Evolutionary conservation across 1,140 invertebrate species (phyloP).

Genomic region (Periplaneta americana): DNA sequence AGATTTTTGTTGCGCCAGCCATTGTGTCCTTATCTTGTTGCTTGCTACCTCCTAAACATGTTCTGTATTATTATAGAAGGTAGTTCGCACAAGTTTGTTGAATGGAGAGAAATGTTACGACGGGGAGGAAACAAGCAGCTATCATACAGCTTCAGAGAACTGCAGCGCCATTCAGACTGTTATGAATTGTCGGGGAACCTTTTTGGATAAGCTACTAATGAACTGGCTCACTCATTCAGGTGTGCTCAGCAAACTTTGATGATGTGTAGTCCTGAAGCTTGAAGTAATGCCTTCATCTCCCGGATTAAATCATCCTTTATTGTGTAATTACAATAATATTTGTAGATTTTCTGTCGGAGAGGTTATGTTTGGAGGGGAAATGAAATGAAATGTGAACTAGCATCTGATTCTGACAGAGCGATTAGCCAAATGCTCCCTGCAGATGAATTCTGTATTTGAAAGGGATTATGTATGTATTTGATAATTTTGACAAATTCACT

Average conservation of each 20-base stretch:
- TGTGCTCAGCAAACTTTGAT: too few species aligned
- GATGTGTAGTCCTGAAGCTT: too few species aligned
- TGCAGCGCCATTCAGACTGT: too few species aligned
- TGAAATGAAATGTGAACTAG: not conserved
- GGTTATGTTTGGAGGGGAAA: not conserved
- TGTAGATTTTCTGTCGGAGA: not conserved
- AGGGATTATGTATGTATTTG: too few species aligned
- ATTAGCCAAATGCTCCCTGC: not conserved
- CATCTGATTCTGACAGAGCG: not conserved
- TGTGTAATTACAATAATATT: too few species aligned
- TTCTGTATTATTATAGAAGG: not conserved
- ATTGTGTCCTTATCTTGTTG: not conserved
- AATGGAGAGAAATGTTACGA: not conserved
- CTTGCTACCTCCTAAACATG: not conserved
- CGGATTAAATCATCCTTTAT: too few species aligned
- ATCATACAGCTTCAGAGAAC: too few species aligned
- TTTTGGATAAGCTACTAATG: too few species aligned
- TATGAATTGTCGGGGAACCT: too few species aligned
- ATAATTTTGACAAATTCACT: too few species aligned
- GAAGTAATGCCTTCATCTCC: too few species aligned
- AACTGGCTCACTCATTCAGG: too few species aligned
- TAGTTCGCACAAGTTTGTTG: not conserved
- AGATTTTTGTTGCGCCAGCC: not conserved
- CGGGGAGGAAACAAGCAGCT: not conserved
- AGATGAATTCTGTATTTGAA: not conserved